Base-by-base conservation (phyloP, 2,888 invertebrate genomes). In the Spisula solida region DNA sequence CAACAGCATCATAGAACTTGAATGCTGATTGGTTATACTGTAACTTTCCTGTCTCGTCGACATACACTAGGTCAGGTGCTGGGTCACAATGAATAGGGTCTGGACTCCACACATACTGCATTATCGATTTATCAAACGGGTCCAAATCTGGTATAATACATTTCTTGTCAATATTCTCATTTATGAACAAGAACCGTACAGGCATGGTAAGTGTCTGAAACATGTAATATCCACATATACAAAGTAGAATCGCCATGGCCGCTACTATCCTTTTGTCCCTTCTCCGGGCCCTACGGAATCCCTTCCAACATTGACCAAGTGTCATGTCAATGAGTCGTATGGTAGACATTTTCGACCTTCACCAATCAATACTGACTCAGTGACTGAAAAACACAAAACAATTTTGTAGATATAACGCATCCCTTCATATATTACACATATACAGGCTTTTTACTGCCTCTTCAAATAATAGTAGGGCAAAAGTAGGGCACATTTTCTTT, bases 61-160 rank as follows among this genome's bases (percentile, higher is more conserved):
- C 91, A 81, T 82, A 90, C 6, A 91, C 86, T 10, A 93, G 66
- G 75, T 90, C 90, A 14, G 92, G 91, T 16, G 79, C 87, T 12
- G 90, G 89, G 16, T 89, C 90, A 83, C 93, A 93, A 8, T 84
- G 87, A 12, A 93, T 90, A 1, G 93, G 93, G 41, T 92, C 90
- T 20, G 93, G 93, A 66, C 90, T 89, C 92, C 92, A 93, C 14
- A 93, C 92, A 81, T 92, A 93, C 48, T 93, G 88, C 89, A 92
- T 91, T 0, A 93, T 91, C 14, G 93, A 92, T 34, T 86, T 86
- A 79, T 93, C 93, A 80, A 90, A 93, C 8, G 93, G 93, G 81
- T 93, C 90, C 16, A 92, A 82, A 41, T 93, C 88, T 1, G 93
- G 93, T 55, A 93, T 91, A 10, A 93, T 89, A 34, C 93, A 93